phyloP scores from a whole-genome alignment of 2,113 vertebrate species.

The Calyptommatus sinebrachiatus region DNA sequence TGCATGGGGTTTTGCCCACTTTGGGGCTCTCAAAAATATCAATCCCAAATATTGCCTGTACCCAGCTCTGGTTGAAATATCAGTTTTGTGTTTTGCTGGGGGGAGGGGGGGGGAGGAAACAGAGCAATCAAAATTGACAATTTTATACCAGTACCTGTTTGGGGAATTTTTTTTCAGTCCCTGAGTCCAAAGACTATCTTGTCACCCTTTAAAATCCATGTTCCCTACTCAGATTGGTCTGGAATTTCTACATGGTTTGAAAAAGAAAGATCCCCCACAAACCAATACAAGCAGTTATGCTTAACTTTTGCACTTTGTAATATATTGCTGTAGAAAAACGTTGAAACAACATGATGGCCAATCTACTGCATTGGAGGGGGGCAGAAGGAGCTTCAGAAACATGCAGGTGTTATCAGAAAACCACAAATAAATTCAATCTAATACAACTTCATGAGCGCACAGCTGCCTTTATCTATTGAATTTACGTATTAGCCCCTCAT shows the following conservation, averaged over 20 bases:
- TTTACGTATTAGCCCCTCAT: conserved; percentile 60
- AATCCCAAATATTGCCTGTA: too few relatives aligned
- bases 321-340: conserved; percentile 22
- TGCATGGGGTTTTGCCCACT: too few relatives aligned
- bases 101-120: too few relatives aligned
- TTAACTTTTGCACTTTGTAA: not conserved
- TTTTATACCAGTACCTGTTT: not conserved
- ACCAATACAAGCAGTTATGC: not conserved
- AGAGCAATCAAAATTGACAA: not conserved
- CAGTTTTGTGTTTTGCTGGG: too few relatives aligned
- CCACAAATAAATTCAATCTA: conserved; percentile 47
- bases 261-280: not conserved
- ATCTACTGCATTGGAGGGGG: conserved; percentile 23
- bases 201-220: not conserved
- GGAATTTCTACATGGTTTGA: not conserved
- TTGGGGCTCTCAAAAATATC: too few relatives aligned
- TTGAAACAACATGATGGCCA: conserved; percentile 14
- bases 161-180: not conserved
- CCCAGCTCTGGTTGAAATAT: too few relatives aligned
- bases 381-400: conserved; percentile 55
- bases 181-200: not conserved
- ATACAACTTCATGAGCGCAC: conserved; percentile 45
- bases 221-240: not conserved
- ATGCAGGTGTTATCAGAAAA: conserved; percentile 45
- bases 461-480: conserved; percentile 52